These are phyloP conservation scores for Onthophagus taurus DNA, from an alignment of 1,140 invertebrate species.

Conservation along the genomic window DNA sequence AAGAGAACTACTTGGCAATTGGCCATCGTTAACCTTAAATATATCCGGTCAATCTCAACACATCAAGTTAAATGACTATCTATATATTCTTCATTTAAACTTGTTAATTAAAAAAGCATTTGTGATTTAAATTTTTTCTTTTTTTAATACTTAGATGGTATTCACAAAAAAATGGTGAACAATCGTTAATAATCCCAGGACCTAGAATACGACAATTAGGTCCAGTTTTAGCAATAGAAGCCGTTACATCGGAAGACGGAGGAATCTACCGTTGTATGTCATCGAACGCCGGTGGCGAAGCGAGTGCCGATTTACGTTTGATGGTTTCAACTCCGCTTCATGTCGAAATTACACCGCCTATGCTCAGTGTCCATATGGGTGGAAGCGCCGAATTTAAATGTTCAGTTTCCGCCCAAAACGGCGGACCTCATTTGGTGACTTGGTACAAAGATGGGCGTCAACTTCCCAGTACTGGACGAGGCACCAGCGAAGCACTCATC, in stretches of 20 bases:
- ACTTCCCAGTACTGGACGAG: slow-evolving; percentile 53
- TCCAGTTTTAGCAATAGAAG: slow-evolving; percentile 61
- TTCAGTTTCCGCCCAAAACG: slow-evolving; percentile 33
- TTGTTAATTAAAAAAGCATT: too few species aligned
- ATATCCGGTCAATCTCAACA: too few species aligned
- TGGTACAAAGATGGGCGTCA: slow-evolving; percentile 64
- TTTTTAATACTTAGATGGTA: too few species aligned
- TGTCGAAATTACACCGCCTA: slow-evolving; percentile 57
- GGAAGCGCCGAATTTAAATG: slow-evolving; percentile 69
- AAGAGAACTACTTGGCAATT: too few species aligned
- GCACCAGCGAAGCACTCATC: slow-evolving; percentile 52
- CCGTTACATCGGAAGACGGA: slow-evolving; percentile 58
- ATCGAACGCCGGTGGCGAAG: slow-evolving; percentile 59
- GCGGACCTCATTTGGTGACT: slow-evolving; percentile 41
- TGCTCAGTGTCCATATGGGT: slow-evolving; percentile 67
- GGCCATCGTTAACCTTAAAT: too few species aligned
- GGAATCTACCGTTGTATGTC: slow-evolving; percentile 60
- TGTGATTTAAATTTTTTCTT: too few species aligned
- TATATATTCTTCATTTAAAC: too few species aligned
- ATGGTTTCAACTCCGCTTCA: slow-evolving; percentile 57
- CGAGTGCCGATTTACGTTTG: slow-evolving; percentile 56
- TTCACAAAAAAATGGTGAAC: slow-evolving; percentile 52
- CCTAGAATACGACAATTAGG: slow-evolving; percentile 55
- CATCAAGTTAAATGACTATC: too few species aligned
- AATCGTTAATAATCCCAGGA: slow-evolving; percentile 51